A percentile compares a stretch with the other conserved stretches of the same genome.
phyloP scores from a whole-genome alignment of 2,888 invertebrate genomes.

The Atherix ibis region DNA sequence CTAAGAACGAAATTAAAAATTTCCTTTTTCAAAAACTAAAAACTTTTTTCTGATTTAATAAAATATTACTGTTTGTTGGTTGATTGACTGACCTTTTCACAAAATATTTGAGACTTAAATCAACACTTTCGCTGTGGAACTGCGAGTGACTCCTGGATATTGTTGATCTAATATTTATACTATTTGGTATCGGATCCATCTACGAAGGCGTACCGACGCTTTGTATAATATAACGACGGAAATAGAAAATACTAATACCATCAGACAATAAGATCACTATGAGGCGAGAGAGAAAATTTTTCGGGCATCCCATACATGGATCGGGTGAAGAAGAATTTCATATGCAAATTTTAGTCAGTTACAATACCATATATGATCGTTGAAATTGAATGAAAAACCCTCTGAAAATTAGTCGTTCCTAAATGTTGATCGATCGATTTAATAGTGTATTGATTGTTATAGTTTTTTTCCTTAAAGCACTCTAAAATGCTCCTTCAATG shows the following conservation, averaged over 20 bases:
- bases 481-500: no score
- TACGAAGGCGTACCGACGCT: conserved; percentile 11
- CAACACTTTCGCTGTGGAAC: conserved; percentile 35
- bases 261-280: not conserved
- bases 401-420: no score
- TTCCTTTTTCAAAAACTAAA: conserved; percentile 3
- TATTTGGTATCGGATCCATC: conserved; percentile 13
- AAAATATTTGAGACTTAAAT: conserved; percentile 26
- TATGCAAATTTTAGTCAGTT: conserved; percentile 10
- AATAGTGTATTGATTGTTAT: no score
- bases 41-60: conserved; percentile 6
- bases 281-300: conserved; percentile 5
- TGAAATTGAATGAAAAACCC: conserved; percentile 1
- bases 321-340: conserved; percentile 17
- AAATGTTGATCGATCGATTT: no score
- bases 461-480: no score
- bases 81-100: conserved; percentile 24
- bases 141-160: conserved; percentile 34
- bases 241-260: conserved; percentile 10
- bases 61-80: no score
- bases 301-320: conserved; percentile 32
- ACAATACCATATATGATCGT: conserved; percentile 14
- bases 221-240: conserved; percentile 10
- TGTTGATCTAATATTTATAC: conserved; percentile 33
- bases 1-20: no score